phyloP scores from a whole-genome alignment of 92 coral and sea anemone genomes.

The Pocillopora grandis region DNA sequence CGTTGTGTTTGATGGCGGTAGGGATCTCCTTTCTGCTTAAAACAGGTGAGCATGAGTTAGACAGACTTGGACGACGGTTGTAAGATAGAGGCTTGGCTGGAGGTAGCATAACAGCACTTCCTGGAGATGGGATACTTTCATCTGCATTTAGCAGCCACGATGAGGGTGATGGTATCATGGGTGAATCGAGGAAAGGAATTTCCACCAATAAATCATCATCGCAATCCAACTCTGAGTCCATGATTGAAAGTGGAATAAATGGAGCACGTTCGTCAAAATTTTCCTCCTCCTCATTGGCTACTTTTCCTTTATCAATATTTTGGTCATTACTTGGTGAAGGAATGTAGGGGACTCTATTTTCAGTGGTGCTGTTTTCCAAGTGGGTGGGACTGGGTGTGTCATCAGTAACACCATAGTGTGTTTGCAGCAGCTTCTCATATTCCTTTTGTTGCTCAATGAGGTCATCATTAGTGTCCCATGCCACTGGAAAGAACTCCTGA shows the following conservation, averaged over 20 bases:
- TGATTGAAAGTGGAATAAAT: slow-evolving; percentile 84
- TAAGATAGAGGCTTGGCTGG: neutral
- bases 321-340: slow-evolving; percentile 60
- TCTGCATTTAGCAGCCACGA: slow-evolving; percentile 73
- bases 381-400: slow-evolving; percentile 48
- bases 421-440: slow-evolving; percentile 59
- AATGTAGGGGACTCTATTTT: slow-evolving; percentile 37
- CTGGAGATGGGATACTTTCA: slow-evolving; percentile 54
- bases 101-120: slow-evolving; percentile 10
- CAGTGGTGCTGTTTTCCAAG: slow-evolving; percentile 24
- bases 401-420: slow-evolving; percentile 56
- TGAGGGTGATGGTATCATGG: slow-evolving; percentile 59
- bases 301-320: slow-evolving; percentile 27
- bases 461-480: slow-evolving; percentile 79
- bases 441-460: slow-evolving; percentile 68
- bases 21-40: slow-evolving; percentile 58
- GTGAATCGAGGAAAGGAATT: slow-evolving; percentile 72
- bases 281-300: slow-evolving; percentile 50
- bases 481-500: slow-evolving; percentile 70
- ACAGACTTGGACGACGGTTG: slow-evolving; percentile 38
- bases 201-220: slow-evolving; percentile 74
- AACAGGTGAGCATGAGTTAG: slow-evolving; percentile 51
- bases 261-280: slow-evolving; percentile 89
- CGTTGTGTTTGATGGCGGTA: slow-evolving; percentile 54
- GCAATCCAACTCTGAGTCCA: slow-evolving; percentile 74